Base-by-base conservation (phyloP, 2,888 invertebrate genomes). In the Tinea trinotella region DNA sequence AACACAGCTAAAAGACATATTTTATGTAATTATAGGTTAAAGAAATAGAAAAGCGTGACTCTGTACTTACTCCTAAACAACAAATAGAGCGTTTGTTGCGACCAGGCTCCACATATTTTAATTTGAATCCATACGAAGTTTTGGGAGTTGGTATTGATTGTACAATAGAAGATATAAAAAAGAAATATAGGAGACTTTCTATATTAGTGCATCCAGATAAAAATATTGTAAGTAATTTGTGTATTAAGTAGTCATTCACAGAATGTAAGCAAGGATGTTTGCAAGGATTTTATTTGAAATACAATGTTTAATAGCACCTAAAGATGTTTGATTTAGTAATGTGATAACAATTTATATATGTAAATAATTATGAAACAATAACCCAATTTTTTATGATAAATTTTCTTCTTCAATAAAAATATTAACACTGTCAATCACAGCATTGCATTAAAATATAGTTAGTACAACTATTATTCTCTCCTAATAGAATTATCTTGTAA, bases 191-290 rank as follows among this genome's bases (percentile, higher is more conserved):
- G 71, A 90, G 95, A 85, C 89, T 99, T 67, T 99, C 99, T 13
- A 96, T 99, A 75, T 88, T 99, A 67, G 98, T 99, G 30, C 99
- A 99, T 91, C 99, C 99, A 17, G 99, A 99, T 76, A 99, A 99
- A 87, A 99, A 99, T 86, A 89, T 86, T 63, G 87, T 87, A 64
- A 74, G 79, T 66, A 20, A 52, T 22, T 56, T 53, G 24, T 24
- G 9, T 24, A 9, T 24, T 7, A 24, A n/a, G n/a, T n/a, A n/a
- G n/a, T n/a, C n/a, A n/a, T n/a, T n/a, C n/a, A n/a, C n/a, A n/a
- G n/a, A n/a, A n/a, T n/a, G n/a, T n/a, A n/a, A n/a, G n/a, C n/a
- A n/a, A n/a, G n/a, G n/a, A n/a, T n/a, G n/a, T n/a, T n/a, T n/a
- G n/a, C n/a, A n/a, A n/a, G n/a, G n/a, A n/a, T n/a, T n/a, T n/a